Base-by-base conservation (phyloP, 2,888 invertebrate species). In the Rhabditophanes sp. region DNA sequence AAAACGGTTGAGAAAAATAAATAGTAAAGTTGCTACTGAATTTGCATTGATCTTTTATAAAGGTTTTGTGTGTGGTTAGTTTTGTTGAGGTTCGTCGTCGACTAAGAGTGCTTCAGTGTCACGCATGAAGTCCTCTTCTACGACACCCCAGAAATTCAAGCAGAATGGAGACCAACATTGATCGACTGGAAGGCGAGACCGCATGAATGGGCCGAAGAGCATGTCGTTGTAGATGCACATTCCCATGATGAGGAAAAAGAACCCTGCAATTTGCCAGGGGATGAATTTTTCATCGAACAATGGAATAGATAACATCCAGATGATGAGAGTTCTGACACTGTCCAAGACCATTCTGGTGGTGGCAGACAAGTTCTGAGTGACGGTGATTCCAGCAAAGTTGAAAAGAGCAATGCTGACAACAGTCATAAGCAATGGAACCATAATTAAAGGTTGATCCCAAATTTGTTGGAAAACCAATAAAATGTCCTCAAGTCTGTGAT, bases 301-400 rank as follows among this genome's bases (percentile, higher is more conserved):
- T 0, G 71, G 67, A 26, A 90, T 69, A 1, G 80, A 79, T 33
- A 81, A 75, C 39, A 75, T 69, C 87, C 87, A 93, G 56, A 88
- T 80, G n/a, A 85, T 74, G 27, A 87, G 71, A 0, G 84, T 83
- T 45, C 87, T 73, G n/a, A 82, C 72, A 32, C 79, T 80, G 65
- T 87, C 85, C 28, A 85, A 71, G 8, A 87, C 79, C 78, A 84
- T 80, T 44, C 85, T 73, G 2, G 82, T 82, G 0, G 83, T 84
- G 1, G 88, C 85, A 2, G 82, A 85, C 57, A 85, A 75, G 66
- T 85, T 82, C 69, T 87, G 88, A 0, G 85, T 83, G 3, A 40
- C 80, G 60, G 80, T 80, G 44, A 87, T 77, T 7, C 84, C 84
- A 44, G 82, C 78, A 67, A 81, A 87, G 67, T 83, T 85, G 72